Percentiles rank a stretch among this genome's conserved stretches.
These are phyloP conservation scores for Pelochelys cantorii DNA, from an alignment of 2,797 vertebrate genomes.

Conservation along the genomic window DNA sequence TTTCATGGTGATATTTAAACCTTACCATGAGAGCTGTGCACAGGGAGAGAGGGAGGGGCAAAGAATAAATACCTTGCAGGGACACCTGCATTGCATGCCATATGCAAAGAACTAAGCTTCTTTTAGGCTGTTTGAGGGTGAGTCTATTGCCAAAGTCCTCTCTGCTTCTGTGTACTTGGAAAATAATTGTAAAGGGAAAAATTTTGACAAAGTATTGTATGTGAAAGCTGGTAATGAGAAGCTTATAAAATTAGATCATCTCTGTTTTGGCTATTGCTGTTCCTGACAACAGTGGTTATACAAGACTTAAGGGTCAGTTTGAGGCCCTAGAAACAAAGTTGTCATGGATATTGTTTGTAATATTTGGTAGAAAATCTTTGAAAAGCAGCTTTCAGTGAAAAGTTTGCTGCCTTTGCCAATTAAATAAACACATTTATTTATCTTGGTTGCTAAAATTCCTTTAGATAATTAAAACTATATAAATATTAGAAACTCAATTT, in stretches of 20 bases:
- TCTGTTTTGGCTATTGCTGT: constrained; percentile 27
- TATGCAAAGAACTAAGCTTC: neutral
- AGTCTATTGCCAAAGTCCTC: neutral
- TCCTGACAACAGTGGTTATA: constrained; percentile 61
- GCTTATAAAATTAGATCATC: constrained; percentile 75
- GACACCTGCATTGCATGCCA: neutral
- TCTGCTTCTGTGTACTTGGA: constrained; percentile 54
- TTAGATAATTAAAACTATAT: neutral
- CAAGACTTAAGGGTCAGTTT: constrained; percentile 36
- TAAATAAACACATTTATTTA: constrained; percentile 21
- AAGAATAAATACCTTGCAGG: neutral
- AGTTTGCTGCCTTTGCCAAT: constrained; percentile 8
- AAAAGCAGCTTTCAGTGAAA: neutral
- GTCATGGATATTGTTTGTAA: constrained; percentile 24
- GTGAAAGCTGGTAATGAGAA: constrained; percentile 59
- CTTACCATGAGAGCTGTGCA: neutral
- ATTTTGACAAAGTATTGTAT: constrained; percentile 46
- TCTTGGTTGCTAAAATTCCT: neutral
- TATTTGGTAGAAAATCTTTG: constrained; percentile 27
- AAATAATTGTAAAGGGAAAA: constrained; percentile 64
- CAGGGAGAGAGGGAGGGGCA: neutral
- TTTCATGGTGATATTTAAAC: neutral
- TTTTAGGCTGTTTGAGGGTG: neutral
- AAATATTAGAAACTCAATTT: neutral
- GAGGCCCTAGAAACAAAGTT: constrained; percentile 40